These are phyloP conservation scores for Coreius guichenoti DNA, from an alignment of 2,797 vertebrate genomes.

Conservation along the genomic window DNA sequence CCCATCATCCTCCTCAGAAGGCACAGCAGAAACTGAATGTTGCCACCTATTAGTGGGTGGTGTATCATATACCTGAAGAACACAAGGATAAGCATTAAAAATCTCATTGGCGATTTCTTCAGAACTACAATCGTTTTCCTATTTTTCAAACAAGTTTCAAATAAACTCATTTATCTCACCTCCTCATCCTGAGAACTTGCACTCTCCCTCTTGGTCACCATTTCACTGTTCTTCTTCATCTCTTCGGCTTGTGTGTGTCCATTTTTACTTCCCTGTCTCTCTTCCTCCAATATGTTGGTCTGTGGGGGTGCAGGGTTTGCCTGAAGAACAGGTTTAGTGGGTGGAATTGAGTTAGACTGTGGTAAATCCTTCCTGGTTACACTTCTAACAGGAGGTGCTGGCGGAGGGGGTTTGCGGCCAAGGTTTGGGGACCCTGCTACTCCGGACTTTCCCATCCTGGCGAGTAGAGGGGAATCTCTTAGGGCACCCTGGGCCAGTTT, in stretches of 20 bases:
- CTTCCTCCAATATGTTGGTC: slow-evolving; percentile 55
- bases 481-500: slow-evolving; percentile 69
- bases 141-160: neutral
- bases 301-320: slow-evolving; percentile 43
- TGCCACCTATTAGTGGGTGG: slow-evolving; percentile 83
- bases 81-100: slow-evolving; percentile 10
- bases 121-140: neutral
- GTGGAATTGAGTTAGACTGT: slow-evolving; percentile 37
- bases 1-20: slow-evolving; percentile 69
- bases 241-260: slow-evolving; percentile 57
- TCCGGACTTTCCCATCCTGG: slow-evolving; percentile 71
- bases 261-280: slow-evolving; percentile 62
- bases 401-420: slow-evolving; percentile 79
- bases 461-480: slow-evolving; percentile 77
- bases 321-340: slow-evolving; percentile 51
- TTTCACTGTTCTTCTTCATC: slow-evolving; percentile 50
- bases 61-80: slow-evolving; percentile 87
- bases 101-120: neutral
- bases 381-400: slow-evolving; percentile 80
- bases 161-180: slow-evolving; percentile 64
- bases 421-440: slow-evolving; percentile 78
- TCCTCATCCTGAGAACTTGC: slow-evolving; percentile 70
- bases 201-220: slow-evolving; percentile 65
- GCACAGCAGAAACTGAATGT: slow-evolving; percentile 63
- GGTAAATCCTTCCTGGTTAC: slow-evolving; percentile 78